Conservation (phyloP, 2,113 vertebrate species). For the Gymnobelideus leadbeateri region DNA sequence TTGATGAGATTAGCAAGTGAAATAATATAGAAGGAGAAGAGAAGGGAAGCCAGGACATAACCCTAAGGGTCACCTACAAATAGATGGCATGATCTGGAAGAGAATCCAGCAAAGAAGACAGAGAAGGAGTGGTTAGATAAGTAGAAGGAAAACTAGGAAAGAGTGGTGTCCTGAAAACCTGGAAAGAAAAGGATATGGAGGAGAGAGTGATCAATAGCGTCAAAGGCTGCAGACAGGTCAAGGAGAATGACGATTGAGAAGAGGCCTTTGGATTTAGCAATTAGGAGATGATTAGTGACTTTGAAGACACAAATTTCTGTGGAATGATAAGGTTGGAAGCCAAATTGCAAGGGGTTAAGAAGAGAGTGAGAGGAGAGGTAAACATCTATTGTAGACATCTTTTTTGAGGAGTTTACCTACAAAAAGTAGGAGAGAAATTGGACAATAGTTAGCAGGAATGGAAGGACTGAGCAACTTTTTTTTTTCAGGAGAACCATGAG, state of each 20-base stretch:
- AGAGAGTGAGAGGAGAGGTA: not conserved
- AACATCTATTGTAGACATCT: not conserved
- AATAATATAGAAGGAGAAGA: not conserved
- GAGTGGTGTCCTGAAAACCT: not conserved
- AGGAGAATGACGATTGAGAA: not conserved
- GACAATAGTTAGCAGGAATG: not conserved
- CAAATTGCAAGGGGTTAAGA: not conserved
- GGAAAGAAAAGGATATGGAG: not conserved
- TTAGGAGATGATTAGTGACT: not conserved
- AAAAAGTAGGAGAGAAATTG: not conserved
- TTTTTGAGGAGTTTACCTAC: not conserved
- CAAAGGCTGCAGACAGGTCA: not conserved
- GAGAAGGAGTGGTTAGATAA: not conserved
- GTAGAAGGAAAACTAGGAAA: not conserved
- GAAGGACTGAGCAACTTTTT: not conserved
- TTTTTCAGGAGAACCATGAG: too few relatives aligned
- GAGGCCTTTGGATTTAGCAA: not conserved
- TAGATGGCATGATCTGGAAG: not conserved
- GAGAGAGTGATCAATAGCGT: not conserved
- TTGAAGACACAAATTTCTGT: not conserved
- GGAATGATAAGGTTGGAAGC: not conserved
- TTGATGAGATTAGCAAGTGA: not conserved
- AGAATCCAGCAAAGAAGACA: not conserved
- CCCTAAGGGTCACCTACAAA: not conserved
- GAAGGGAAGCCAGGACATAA: not conserved